Base-by-base conservation (phyloP, 2,797 vertebrate species). In the Sandelia bainsii region DNA sequence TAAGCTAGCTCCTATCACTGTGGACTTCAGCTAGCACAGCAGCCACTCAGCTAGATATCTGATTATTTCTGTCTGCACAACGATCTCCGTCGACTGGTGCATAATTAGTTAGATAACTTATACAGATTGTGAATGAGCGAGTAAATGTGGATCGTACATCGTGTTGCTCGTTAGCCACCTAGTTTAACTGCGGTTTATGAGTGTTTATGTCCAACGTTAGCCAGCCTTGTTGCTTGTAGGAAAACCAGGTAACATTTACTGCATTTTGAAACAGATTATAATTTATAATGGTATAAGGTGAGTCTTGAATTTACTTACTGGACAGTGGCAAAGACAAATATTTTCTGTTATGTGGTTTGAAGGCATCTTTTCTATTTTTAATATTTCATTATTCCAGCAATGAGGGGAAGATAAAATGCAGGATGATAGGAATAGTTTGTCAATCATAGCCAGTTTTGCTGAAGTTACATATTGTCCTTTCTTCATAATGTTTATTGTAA, bases 141-240 rank as follows among this genome's bases (percentile, higher is more conserved):
- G 45, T 37, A 29, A 20, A 67, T 52, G 51, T 25, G 3, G 48
- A 20, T 80, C 22, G 79, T 59, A 62, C 70, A 50, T 54, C 59
- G 46, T 69, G 84, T 82, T 48, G 73, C 54, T 70, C 74, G 74
- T 61, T 87, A 66, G 70, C 75, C 75, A 52, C 37, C 6, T 23
- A 46, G 40, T 80, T 77, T 42, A 14, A 77, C 65, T 79, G 16
- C 62, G 75, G 69, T 54, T 54, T 73, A 37, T 62, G 49, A 22
- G 2, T 91, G 83, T 91, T 90, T 90, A 77, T 87, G 72, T 79
- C 27, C 61, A 72, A 39, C 53, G 83, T 85, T 87, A 90, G 88
- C 87, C 45, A 62, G 75, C 69, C 59, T 78, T 83, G 65, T 77
- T 87, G 79, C 63, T 72, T 81, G 45, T 48, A 29, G 48, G 50